These are phyloP conservation scores for Biston betularia DNA, from an alignment of 2,888 invertebrate genomes.

Conservation along the genomic window DNA sequence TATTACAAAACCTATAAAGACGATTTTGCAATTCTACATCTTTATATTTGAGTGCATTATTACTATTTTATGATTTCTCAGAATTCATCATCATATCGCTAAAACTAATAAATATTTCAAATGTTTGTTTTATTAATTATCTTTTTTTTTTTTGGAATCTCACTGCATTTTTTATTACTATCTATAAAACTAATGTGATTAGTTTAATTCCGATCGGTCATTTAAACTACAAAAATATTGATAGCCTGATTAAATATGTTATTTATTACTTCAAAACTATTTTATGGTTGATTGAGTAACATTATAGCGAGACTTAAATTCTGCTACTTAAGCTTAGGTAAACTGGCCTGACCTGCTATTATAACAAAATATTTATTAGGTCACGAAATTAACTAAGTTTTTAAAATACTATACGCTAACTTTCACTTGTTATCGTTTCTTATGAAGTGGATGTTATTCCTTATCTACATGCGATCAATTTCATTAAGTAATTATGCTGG, in stretches of 20 bases:
- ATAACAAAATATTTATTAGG: constrained; percentile 3
- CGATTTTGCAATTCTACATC: not conserved
- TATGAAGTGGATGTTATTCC: too few species aligned
- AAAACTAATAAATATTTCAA: constrained; percentile 21
- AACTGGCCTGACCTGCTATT: not conserved
- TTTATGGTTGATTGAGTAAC: constrained; percentile 13
- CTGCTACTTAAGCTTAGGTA: not conserved
- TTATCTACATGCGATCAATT: not conserved
- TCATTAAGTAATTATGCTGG: not conserved
- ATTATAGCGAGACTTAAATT: constrained; percentile 3
- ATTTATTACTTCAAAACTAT: constrained; percentile 31
- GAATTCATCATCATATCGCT: constrained; percentile 13
- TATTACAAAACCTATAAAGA: constrained; percentile 3
- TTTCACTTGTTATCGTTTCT: not conserved
- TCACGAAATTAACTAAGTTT: not conserved
- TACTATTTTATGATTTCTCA: constrained; percentile 13
- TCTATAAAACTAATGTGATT: constrained; percentile 16
- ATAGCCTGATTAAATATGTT: constrained; percentile 10
- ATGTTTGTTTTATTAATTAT: constrained; percentile 16
- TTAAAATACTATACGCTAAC: not conserved
- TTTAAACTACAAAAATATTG: constrained; percentile 13
- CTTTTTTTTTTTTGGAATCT: constrained; percentile 6
- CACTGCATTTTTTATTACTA: constrained; percentile 9
- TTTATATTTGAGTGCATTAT: constrained; percentile 4
- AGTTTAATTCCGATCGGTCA: constrained; percentile 8